Conservation (phyloP, 2,888 invertebrate genomes). For the Arge pagana region DNA sequence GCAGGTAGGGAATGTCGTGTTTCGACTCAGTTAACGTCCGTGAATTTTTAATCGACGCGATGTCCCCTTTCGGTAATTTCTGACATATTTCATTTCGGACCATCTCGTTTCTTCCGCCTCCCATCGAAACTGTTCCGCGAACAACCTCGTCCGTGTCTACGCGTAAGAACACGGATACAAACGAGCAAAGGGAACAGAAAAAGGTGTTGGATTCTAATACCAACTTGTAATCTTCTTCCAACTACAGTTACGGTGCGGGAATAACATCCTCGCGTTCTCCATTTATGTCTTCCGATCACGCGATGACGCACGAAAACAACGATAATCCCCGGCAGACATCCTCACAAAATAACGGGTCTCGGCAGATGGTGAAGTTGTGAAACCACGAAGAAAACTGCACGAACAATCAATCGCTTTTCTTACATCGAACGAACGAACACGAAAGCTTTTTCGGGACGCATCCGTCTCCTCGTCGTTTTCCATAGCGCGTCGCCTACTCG, state of each 20-base stretch:
- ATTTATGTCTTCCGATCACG: conserved; percentile 28
- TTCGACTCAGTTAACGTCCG: conserved; percentile 31
- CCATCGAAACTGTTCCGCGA: neutral
- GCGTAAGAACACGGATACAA: neutral
- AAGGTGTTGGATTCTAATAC: conserved; percentile 4
- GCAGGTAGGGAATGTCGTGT: conserved; percentile 29
- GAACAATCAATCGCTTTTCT: no score
- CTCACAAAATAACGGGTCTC: no score
- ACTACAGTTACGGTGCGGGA: conserved; percentile 27
- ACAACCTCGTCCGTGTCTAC: neutral
- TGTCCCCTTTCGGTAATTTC: conserved; percentile 30
- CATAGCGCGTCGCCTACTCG: no score
- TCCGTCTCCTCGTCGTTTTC: no score
- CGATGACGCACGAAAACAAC: conserved; percentile 19
- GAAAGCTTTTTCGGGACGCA: no score
- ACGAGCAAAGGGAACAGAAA: conserved; percentile 2
- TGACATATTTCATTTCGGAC: conserved; percentile 35
- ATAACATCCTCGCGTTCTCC: conserved; percentile 30
- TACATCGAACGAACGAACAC: no score
- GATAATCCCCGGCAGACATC: no score
- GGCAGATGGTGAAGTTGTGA: no score
- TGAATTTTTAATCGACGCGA: conserved; percentile 27
- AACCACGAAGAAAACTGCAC: no score
- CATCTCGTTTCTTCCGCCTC: neutral
- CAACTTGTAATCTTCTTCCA: conserved; percentile 24